Percentiles rank a stretch among this genome's conserved stretches.
phyloP scores from a whole-genome alignment of 2,113 vertebrate genomes.

The Leptobrachium ailaonicum region DNA sequence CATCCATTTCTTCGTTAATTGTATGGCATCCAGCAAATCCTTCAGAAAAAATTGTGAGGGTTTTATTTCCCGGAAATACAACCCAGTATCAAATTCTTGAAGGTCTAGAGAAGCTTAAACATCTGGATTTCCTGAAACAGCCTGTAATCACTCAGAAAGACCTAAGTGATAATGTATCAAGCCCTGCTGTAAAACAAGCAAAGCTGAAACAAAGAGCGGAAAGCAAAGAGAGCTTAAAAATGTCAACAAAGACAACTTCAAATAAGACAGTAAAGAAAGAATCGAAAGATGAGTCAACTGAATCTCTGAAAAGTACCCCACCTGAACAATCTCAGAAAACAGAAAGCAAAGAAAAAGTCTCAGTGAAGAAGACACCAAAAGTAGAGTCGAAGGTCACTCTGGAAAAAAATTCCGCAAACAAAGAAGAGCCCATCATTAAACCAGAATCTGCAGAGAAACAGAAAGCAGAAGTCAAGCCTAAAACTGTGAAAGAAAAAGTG shows the following conservation, averaged over 20 bases:
- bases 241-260: constrained; percentile 75
- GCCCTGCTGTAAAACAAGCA: constrained; percentile 79
- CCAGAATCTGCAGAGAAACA: constrained; percentile 80
- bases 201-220: constrained; percentile 88
- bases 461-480: constrained; percentile 79
- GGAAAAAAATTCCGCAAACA: constrained; percentile 76
- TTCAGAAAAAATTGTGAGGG: constrained; percentile 89
- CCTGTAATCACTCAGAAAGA: constrained; percentile 86
- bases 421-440: constrained; percentile 72
- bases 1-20: constrained; percentile 89
- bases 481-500: constrained; percentile 74
- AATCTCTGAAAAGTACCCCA: constrained; percentile 70
- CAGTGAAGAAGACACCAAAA: constrained; percentile 76
- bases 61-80: constrained; percentile 92
- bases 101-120: constrained; percentile 93
- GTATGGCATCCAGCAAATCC: constrained; percentile 97
- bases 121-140: constrained; percentile 92
- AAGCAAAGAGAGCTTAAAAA: constrained; percentile 90
- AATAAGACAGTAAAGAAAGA: constrained; percentile 80
- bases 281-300: constrained; percentile 82
- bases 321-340: constrained; percentile 78
- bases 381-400: constrained; percentile 65
- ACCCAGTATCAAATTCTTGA: constrained; percentile 90
- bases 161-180: constrained; percentile 68
- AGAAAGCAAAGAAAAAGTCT: constrained; percentile 87